Conservation (phyloP, 2,113 vertebrate genomes). For the Vombatus ursinus region DNA sequence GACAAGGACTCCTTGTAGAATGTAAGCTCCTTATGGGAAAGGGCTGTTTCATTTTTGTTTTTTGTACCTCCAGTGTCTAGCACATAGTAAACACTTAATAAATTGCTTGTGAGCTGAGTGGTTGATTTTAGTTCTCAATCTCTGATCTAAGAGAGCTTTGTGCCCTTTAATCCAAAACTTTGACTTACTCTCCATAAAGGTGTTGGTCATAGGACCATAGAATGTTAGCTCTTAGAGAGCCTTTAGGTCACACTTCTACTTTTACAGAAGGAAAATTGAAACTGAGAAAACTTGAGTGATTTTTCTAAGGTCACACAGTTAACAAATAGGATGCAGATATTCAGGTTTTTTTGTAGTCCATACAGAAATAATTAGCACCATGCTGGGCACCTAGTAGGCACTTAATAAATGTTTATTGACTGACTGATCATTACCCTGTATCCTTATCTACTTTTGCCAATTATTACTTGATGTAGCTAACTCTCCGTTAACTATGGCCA, state of each 20-base stretch:
- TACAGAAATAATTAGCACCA: neutral
- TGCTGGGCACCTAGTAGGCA: neutral
- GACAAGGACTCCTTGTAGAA: neutral
- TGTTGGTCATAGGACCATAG: neutral
- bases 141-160: neutral
- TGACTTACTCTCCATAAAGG: neutral
- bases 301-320: neutral
- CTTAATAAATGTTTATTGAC: neutral
- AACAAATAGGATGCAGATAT: neutral
- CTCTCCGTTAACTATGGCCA: neutral
- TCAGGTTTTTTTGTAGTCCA: neutral
- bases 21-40: neutral
- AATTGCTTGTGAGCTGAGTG: neutral
- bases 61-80: neutral
- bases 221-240: neutral
- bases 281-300: neutral
- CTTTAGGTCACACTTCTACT: neutral
- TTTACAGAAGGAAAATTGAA: neutral
- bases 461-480: neutral
- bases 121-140: neutral
- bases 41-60: neutral
- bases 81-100: neutral
- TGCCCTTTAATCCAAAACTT: neutral
- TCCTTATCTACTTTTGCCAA: neutral
- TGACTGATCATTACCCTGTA: neutral